Evolutionary conservation across 2,888 invertebrate genomes (phyloP).

Genomic region (Conchocele bisecta): DNA sequence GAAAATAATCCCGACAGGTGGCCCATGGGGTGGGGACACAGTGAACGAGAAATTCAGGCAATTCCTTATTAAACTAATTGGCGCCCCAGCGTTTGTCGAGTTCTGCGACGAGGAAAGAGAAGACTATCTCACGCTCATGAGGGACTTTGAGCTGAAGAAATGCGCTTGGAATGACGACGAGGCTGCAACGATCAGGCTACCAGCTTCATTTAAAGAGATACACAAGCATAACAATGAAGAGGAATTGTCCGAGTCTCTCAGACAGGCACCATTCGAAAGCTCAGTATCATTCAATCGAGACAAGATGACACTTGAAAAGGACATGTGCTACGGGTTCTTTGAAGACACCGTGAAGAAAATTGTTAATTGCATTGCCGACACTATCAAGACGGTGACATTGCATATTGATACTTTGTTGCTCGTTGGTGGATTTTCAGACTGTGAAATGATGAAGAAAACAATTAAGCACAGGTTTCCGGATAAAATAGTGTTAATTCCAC

Average conservation of each 20-base stretch:
- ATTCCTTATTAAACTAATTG: constrained; percentile 19
- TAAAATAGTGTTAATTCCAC: constrained; percentile 27
- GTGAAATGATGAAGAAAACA: constrained; percentile 21
- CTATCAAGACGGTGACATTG: no score
- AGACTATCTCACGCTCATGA: constrained; percentile 16
- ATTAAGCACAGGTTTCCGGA: constrained; percentile 15
- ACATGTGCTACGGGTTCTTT: no score
- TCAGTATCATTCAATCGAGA: no score
- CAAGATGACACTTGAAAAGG: no score
- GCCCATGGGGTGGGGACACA: constrained; percentile 32
- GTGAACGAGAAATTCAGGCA: constrained; percentile 28
- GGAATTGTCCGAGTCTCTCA: background rate
- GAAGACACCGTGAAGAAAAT: no score
- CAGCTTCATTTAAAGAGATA: constrained; percentile 1
- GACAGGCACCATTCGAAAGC: background rate
- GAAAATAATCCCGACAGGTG: constrained; percentile 23
- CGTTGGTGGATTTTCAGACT: constrained; percentile 45
- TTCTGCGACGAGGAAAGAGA: constrained; percentile 17
- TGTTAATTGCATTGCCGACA: no score
- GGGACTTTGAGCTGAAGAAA: constrained; percentile 35
- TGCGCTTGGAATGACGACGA: constrained; percentile 3
- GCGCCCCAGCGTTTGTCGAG: constrained; percentile 12
- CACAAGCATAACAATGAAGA: background rate
- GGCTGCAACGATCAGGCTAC: constrained; percentile 1
- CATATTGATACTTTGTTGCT: no score